phyloP scores from a whole-genome alignment of 2,797 vertebrate species.

The Chelidonichthys spinosus region DNA sequence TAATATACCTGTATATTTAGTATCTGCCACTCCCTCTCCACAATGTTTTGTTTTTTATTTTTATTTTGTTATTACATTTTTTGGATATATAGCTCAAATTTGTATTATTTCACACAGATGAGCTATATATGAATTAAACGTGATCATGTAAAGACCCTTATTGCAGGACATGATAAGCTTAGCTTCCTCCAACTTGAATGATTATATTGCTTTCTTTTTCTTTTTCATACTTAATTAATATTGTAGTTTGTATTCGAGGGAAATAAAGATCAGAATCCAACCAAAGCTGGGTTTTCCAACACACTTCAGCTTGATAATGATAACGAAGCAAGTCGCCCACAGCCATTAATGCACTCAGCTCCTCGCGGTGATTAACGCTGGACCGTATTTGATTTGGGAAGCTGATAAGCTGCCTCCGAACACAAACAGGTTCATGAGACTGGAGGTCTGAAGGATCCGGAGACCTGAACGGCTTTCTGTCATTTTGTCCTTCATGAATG shows the following conservation, averaged over 20 bases:
- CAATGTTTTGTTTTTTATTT: neutral
- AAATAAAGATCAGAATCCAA: neutral
- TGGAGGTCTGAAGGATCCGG: constrained; percentile 22
- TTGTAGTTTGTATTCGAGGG: no score
- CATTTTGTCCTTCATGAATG: constrained; percentile 10
- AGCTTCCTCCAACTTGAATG: no score
- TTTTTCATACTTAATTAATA: no score
- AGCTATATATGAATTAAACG: no score
- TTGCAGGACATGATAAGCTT: no score
- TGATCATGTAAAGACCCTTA: no score
- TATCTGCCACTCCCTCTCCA: neutral
- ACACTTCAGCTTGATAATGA: constrained; percentile 56
- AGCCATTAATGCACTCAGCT: constrained; percentile 73
- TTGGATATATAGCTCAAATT: no score
- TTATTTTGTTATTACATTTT: neutral
- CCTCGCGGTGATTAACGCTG: constrained; percentile 71
- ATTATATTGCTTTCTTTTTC: no score
- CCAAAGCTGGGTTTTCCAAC: constrained; percentile 50
- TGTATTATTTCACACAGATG: no score
- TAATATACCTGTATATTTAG: neutral
- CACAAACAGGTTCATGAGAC: constrained; percentile 72
- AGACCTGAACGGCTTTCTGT: neutral
- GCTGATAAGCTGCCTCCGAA: constrained; percentile 63
- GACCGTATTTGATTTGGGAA: constrained; percentile 64
- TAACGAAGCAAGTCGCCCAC: constrained; percentile 67